These are phyloP conservation scores for Microtus richardsoni DNA, from an alignment of 2,113 vertebrate genomes.

Conservation along the genomic window DNA sequence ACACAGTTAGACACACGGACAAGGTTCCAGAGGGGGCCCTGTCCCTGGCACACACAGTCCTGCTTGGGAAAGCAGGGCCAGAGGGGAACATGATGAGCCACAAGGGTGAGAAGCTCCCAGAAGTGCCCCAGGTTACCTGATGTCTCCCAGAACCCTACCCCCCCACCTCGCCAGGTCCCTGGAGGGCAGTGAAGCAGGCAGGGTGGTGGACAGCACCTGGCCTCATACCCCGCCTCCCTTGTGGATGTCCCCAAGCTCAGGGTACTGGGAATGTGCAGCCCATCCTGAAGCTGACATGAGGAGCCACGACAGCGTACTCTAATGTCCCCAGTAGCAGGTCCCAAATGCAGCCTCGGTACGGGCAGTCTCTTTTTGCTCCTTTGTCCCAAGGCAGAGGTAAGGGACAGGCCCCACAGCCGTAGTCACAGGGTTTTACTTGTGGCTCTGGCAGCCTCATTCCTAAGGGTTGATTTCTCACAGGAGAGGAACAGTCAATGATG, in stretches of 20 bases:
- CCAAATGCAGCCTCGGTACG: background rate
- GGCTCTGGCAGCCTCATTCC: background rate
- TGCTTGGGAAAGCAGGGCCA: slow-evolving; percentile 76
- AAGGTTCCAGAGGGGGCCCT: slow-evolving; percentile 83
- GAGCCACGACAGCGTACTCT: background rate
- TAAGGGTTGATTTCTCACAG: background rate
- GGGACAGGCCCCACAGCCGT: background rate
- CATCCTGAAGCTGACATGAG: background rate
- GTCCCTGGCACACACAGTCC: slow-evolving; percentile 73
- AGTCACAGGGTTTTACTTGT: background rate
- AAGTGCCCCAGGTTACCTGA: slow-evolving; percentile 65
- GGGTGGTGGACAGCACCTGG: slow-evolving; percentile 74
- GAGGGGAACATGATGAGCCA: slow-evolving; percentile 52
- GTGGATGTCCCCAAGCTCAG: background rate
- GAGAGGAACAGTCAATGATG: background rate
- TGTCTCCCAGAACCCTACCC: slow-evolving; percentile 20
- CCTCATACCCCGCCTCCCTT: slow-evolving; percentile 24
- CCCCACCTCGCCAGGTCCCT: slow-evolving; percentile 61
- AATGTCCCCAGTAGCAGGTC: background rate
- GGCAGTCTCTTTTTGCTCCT: background rate
- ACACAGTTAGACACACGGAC: slow-evolving; percentile 88
- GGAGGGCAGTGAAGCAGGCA: slow-evolving; percentile 83
- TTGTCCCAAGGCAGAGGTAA: background rate
- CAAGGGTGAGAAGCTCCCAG: slow-evolving; percentile 61
- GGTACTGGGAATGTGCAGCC: background rate